Evolutionary conservation across 1,140 invertebrate species (phyloP).

Genomic region (Leptinotarsa texana): DNA sequence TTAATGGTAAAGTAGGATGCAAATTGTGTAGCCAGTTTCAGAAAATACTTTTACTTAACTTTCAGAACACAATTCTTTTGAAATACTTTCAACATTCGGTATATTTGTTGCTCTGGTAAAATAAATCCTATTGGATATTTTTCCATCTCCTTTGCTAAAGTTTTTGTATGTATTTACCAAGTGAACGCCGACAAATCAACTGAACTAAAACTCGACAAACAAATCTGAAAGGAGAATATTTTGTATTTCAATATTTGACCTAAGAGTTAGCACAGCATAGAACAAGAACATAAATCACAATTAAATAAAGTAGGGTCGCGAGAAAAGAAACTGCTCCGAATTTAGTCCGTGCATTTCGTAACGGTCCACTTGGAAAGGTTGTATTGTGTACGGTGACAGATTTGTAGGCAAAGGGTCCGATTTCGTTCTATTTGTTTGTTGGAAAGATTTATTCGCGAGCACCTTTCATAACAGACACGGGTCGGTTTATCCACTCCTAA

Average conservation of each 20-base stretch:
- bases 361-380: conserved; percentile 36
- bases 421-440: conserved; percentile 38
- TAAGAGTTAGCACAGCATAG: conserved; percentile 14
- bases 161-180: background rate
- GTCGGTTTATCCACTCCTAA: background rate
- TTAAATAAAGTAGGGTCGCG: conserved; percentile 34
- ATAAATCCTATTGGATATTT: background rate
- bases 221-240: conserved; percentile 24
- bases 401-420: conserved; percentile 38
- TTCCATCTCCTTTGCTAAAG: background rate
- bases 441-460: conserved; percentile 26
- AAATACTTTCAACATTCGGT: too few relatives aligned
- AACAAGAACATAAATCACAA: conserved; percentile 38
- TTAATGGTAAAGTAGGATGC: too few relatives aligned
- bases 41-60: too few relatives aligned
- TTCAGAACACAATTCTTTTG: too few relatives aligned
- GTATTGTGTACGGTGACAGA: conserved; percentile 40
- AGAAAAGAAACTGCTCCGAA: conserved; percentile 35
- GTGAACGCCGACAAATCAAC: conserved; percentile 23
- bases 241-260: conserved; percentile 26
- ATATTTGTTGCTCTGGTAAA: too few relatives aligned
- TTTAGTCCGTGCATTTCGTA: conserved; percentile 35
- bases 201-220: background rate
- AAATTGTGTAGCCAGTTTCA: too few relatives aligned
- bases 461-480: conserved; percentile 10